These are phyloP conservation scores for Apeltes quadracus DNA, from an alignment of 2,113 vertebrate genomes.

Conservation along the genomic window DNA sequence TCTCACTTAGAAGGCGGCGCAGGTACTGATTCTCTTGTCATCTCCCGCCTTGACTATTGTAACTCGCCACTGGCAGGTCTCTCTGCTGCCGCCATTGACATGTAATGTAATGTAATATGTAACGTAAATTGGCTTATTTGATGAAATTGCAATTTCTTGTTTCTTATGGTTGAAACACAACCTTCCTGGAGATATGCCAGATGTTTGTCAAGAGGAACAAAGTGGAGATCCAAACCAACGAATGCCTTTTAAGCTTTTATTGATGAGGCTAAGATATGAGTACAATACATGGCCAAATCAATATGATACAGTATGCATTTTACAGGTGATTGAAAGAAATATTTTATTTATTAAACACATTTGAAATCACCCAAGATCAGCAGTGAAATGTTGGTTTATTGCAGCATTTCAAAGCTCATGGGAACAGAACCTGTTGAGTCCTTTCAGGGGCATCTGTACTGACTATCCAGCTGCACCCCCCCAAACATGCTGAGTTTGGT, in stretches of 20 bases:
- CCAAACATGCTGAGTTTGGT: conserved; percentile 79
- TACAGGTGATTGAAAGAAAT: conserved; percentile 11
- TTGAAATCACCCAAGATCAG: conserved; percentile 1
- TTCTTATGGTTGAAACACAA: no score
- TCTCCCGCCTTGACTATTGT: no score
- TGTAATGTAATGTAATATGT: no score
- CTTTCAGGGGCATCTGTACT: conserved; percentile 80
- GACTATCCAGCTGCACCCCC: conserved; percentile 82
- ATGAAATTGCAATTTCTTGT: no score
- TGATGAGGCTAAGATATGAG: conserved; percentile 45
- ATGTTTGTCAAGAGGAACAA: no score
- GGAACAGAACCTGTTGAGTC: neutral
- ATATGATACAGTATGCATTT: conserved; percentile 10
- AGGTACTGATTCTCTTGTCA: no score
- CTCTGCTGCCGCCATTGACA: no score
- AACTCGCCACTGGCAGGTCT: no score
- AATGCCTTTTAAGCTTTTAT: conserved; percentile 60
- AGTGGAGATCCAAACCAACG: neutral
- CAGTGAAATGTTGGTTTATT: conserved; percentile 18
- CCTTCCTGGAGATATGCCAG: no score
- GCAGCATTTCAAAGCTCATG: conserved; percentile 17
- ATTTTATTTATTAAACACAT: conserved; percentile 9
- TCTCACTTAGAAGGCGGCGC: no score
- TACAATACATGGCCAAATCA: conserved; percentile 20
- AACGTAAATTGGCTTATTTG: no score